A percentile compares a stretch with the other conserved stretches of the same genome.
Evolutionary conservation across 2,888 invertebrate species (phyloP).

Genomic region (Brachypalpus laphriformis): DNA sequence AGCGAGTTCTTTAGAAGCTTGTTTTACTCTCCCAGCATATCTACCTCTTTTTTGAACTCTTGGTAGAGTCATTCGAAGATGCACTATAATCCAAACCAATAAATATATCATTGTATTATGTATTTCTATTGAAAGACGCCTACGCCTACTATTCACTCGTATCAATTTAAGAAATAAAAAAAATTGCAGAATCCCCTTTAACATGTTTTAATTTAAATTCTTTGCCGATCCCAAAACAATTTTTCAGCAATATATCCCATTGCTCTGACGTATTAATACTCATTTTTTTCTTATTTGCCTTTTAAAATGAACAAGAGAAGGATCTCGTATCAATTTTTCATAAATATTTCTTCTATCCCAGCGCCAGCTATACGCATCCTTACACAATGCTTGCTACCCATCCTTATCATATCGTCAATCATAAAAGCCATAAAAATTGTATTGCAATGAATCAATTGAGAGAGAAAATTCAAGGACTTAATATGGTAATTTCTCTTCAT

Average conservation of each 20-base stretch:
- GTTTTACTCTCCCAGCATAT: no score
- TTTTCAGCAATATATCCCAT: conserved; percentile 4
- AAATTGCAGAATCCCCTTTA: conserved; percentile 7
- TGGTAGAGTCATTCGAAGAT: no score
- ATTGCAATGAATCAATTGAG: conserved; percentile 73
- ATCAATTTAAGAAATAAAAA: conserved; percentile 1
- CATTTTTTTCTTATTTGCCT: not conserved
- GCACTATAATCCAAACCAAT: no score
- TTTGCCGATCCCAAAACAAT: conserved; percentile 26
- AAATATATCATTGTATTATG: no score
- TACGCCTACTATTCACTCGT: no score
- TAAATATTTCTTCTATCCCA: conserved; percentile 52
- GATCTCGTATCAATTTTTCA: conserved; percentile 65
- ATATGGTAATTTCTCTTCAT: conserved; percentile 68
- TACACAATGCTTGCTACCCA: conserved; percentile 44
- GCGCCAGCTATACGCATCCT: conserved; percentile 36
- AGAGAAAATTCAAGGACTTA: conserved; percentile 70
- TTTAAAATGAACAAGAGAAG: conserved; percentile 33
- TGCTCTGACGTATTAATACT: not conserved
- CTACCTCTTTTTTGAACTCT: no score
- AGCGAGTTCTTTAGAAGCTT: no score
- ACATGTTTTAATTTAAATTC: conserved; percentile 43
- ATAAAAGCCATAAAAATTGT: conserved; percentile 72
- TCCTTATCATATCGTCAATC: conserved; percentile 72
- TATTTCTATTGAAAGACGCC: no score